These are phyloP conservation scores for Frankliniella fusca DNA, from an alignment of 2,888 invertebrate genomes.

Conservation along the genomic window DNA sequence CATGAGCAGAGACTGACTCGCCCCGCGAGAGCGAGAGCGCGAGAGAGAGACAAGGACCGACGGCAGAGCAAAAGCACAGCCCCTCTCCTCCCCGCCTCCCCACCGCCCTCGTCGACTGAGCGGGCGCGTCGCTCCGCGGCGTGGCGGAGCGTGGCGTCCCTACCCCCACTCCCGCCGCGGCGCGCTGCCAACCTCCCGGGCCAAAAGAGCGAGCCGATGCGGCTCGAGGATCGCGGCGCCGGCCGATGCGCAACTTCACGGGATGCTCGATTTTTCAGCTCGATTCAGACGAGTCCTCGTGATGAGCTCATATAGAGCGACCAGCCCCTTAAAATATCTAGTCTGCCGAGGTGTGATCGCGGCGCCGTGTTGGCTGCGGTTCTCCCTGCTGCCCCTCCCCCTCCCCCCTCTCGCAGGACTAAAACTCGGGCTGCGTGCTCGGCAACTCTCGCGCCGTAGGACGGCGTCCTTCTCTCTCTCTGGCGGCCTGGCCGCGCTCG, in stretches of 20 bases:
- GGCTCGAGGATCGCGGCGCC: not conserved
- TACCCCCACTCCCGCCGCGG: not conserved
- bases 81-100: not conserved
- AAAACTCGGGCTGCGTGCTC: not conserved
- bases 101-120: not conserved
- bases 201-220: not conserved
- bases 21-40: too few species aligned
- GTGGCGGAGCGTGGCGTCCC: not conserved
- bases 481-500: not conserved
- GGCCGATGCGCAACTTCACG: not conserved
- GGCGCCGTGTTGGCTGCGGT: too few species aligned
- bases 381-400: not conserved
- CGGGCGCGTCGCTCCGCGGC: not conserved
- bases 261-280: too few species aligned
- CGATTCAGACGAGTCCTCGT: too few species aligned
- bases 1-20: too few species aligned
- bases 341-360: too few species aligned
- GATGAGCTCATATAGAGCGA: too few species aligned
- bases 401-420: not conserved
- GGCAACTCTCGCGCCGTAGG: not conserved
- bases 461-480: not conserved
- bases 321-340: too few species aligned
- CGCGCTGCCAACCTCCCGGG: not conserved
- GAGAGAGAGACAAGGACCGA: not conserved
- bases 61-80: not conserved